Evolutionary conservation across 2,888 invertebrate genomes (phyloP).

Genomic region (Perdita meconis): DNA sequence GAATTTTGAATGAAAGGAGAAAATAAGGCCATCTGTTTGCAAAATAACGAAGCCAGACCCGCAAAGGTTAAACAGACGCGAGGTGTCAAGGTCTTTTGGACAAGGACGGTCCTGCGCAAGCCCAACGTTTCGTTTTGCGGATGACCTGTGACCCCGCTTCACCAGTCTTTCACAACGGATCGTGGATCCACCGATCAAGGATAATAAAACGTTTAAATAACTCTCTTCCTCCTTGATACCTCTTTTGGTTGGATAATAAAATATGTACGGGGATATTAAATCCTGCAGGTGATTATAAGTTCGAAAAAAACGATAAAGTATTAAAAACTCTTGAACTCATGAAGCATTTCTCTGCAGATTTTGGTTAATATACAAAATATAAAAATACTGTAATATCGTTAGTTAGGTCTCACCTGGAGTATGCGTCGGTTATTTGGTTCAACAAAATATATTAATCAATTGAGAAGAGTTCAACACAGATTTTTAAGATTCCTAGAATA

Average conservation of each 20-base stretch:
- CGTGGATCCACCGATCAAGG: constrained; percentile 34
- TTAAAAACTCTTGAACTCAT: too few species aligned
- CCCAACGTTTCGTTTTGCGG: constrained; percentile 47
- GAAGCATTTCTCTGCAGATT: too few species aligned
- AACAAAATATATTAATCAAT: too few species aligned
- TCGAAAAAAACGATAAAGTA: constrained; percentile 25
- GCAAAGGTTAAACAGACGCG: constrained; percentile 57
- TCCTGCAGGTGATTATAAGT: constrained; percentile 39
- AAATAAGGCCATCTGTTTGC: constrained; percentile 30
- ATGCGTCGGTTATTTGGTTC: too few species aligned
- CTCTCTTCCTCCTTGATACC: constrained; percentile 42
- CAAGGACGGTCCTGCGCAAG: constrained; percentile 61
- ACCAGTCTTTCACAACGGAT: constrained; percentile 39
- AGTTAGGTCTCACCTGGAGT: too few species aligned
- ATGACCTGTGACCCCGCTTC: constrained; percentile 60
- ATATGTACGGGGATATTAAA: constrained; percentile 17
- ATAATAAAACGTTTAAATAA: constrained; percentile 64
- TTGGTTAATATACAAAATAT: too few species aligned
- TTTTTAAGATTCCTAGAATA: too few species aligned
- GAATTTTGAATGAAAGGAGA: constrained; percentile 3
- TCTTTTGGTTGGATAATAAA: constrained; percentile 46
- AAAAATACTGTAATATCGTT: too few species aligned
- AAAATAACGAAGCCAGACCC: constrained; percentile 61
- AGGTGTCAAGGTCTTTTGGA: constrained; percentile 68
- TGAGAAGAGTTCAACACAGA: too few species aligned